These are phyloP conservation scores for Allacma fusca DNA, from an alignment of 2,888 invertebrate genomes.

Conservation along the genomic window DNA sequence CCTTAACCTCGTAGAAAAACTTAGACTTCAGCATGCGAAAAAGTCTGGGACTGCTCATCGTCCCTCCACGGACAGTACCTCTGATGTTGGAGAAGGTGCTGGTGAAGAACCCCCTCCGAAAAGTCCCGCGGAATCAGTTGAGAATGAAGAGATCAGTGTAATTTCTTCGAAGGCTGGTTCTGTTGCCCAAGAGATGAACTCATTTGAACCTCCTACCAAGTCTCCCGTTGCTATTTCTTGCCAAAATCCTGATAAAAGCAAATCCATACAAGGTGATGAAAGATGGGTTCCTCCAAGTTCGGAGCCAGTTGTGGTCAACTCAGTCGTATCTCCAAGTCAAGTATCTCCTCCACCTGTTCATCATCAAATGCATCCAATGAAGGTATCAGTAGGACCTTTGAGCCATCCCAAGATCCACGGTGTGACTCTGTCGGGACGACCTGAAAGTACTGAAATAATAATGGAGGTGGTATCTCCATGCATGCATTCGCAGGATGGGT, in stretches of 20 bases:
- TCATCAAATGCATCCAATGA: conserved; percentile 6
- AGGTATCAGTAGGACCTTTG: conserved; percentile 1
- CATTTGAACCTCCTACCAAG: conserved; percentile 18
- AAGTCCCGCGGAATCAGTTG: not conserved
- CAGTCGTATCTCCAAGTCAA: not conserved
- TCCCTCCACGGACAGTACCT: conserved; percentile 55
- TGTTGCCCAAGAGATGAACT: not conserved
- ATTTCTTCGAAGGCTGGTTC: not conserved
- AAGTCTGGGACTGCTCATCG: conserved; percentile 66
- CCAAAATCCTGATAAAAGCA: conserved; percentile 63
- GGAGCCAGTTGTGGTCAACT: not conserved
- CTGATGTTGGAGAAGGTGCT: conserved; percentile 32
- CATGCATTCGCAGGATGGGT: not conserved
- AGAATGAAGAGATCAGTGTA: conserved; percentile 13
- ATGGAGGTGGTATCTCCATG: not conserved
- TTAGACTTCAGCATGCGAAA: conserved; percentile 76
- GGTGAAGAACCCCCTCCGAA: conserved; percentile 42
- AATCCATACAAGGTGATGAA: conserved; percentile 66
- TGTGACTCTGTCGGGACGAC: not conserved
- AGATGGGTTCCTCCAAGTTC: conserved; percentile 71
- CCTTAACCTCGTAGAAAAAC: conserved; percentile 81
- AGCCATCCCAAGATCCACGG: conserved; percentile 22
- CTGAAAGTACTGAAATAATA: not conserved
- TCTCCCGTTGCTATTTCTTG: conserved; percentile 53
- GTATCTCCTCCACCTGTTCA: not conserved